Evolutionary conservation across 2,113 vertebrate genomes (phyloP).

Genomic region (Campylomormyrus tamandua): DNA sequence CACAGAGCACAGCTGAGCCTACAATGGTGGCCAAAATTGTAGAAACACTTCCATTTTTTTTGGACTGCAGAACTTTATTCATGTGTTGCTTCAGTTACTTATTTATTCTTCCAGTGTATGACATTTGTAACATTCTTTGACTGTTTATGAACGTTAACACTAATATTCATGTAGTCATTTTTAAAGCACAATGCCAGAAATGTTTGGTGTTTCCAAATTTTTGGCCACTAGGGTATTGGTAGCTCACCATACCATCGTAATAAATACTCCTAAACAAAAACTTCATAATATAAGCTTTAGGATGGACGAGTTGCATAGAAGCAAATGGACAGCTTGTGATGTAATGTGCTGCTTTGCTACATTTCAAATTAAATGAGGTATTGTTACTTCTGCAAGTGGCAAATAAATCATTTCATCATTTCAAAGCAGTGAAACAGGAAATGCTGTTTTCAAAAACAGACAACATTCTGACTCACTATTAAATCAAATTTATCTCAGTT

Average conservation of each 20-base stretch:
- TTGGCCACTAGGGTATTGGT: neutral
- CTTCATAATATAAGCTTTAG: neutral
- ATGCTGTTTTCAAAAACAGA: neutral
- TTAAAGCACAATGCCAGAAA: neutral
- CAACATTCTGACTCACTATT: neutral
- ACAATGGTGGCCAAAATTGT: neutral
- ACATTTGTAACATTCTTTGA: neutral
- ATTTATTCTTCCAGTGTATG: neutral
- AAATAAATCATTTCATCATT: neutral
- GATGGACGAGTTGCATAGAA: neutral
- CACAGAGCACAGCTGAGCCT: neutral
- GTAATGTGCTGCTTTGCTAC: neutral
- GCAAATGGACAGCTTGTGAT: neutral
- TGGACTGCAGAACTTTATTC: neutral
- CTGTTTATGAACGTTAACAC: neutral
- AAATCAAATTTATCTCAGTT: neutral
- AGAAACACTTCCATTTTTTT: neutral
- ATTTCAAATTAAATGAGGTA: neutral
- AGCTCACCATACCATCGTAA: neutral
- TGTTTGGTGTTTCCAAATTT: neutral
- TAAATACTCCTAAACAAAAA: neutral
- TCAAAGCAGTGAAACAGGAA: neutral
- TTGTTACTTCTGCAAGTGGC: neutral
- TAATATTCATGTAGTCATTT: neutral
- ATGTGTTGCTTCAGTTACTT: neutral